Percentiles rank a stretch among this genome's conserved stretches.
These are phyloP conservation scores for Podocnemis expansa DNA, from an alignment of 2,113 vertebrate genomes.

Conservation along the genomic window DNA sequence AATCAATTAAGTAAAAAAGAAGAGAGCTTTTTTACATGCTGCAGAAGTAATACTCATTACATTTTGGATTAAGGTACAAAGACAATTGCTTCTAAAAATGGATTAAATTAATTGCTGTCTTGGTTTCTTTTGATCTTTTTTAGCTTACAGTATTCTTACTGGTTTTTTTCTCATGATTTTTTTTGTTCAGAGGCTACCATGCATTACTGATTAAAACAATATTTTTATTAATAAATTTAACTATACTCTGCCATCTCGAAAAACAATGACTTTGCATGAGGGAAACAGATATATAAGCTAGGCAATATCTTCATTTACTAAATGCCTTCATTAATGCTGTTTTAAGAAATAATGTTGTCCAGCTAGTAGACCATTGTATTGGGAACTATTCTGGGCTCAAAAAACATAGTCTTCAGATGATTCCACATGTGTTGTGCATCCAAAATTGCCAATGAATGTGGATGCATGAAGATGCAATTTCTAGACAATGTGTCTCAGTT, in stretches of 20 bases:
- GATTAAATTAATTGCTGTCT: conserved; percentile 66
- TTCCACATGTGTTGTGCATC: not conserved
- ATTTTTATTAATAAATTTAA: conserved; percentile 36
- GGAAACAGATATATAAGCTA: not conserved
- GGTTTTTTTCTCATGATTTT: conserved; percentile 39
- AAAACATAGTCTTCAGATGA: not conserved
- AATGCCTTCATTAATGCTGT: not conserved
- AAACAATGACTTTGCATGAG: not conserved
- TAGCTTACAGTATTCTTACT: conserved; percentile 43
- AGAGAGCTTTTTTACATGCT: conserved; percentile 62
- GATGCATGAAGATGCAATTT: not conserved
- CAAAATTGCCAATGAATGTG: not conserved
- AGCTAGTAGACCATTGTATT: too few species aligned
- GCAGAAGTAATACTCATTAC: conserved; percentile 69
- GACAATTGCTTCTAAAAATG: conserved; percentile 69
- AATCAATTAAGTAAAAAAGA: conserved; percentile 72
- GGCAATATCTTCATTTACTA: not conserved
- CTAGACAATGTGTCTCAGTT: not conserved
- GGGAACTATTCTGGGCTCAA: not conserved
- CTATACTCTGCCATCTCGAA: not conserved
- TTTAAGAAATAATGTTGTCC: not conserved
- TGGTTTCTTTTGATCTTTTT: conserved; percentile 67
- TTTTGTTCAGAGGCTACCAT: not conserved
- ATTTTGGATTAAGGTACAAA: conserved; percentile 70
- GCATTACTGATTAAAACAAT: conserved; percentile 45